Conservation (phyloP, 2,888 invertebrate genomes). For the Mesorhabditis belari region DNA sequence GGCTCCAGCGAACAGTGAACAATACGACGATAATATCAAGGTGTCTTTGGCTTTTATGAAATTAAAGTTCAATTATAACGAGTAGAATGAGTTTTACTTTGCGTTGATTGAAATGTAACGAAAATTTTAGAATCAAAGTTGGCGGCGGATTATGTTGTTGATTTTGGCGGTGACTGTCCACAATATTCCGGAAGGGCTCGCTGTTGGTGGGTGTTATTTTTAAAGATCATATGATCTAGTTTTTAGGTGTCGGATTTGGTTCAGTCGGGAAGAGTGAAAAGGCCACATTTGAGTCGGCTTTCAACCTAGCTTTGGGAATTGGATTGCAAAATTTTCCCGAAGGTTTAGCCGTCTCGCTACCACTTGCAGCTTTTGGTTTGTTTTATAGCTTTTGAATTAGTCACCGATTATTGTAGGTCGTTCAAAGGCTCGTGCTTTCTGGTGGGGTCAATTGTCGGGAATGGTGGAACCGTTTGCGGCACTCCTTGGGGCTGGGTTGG, state of each 20-base stretch:
- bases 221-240: background rate
- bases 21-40: no score
- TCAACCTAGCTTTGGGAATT: slow-evolving; percentile 92
- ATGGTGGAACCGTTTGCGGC: slow-evolving; percentile 98
- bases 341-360: slow-evolving; percentile 90
- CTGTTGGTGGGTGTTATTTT: slow-evolving; percentile 59
- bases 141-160: slow-evolving; percentile 84
- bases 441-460: slow-evolving; percentile 85
- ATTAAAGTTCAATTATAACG: no score
- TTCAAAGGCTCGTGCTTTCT: slow-evolving; percentile 53
- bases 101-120: no score
- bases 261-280: slow-evolving; percentile 74
- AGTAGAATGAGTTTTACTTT: no score
- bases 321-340: slow-evolving; percentile 98
- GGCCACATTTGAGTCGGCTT: slow-evolving; percentile 79
- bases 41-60: no score
- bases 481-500: slow-evolving; percentile 76
- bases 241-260: slow-evolving; percentile 72
- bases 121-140: slow-evolving; percentile 57
- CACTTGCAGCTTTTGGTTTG: slow-evolving; percentile 87
- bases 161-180: slow-evolving; percentile 89
- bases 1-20: background rate
- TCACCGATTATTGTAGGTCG: background rate
- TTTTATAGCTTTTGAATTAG: background rate
- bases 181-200: slow-evolving; percentile 74